Percentiles rank a stretch among this genome's conserved stretches.
phyloP scores from a whole-genome alignment of 2,888 invertebrate genomes.

The Lobophora halterata region DNA sequence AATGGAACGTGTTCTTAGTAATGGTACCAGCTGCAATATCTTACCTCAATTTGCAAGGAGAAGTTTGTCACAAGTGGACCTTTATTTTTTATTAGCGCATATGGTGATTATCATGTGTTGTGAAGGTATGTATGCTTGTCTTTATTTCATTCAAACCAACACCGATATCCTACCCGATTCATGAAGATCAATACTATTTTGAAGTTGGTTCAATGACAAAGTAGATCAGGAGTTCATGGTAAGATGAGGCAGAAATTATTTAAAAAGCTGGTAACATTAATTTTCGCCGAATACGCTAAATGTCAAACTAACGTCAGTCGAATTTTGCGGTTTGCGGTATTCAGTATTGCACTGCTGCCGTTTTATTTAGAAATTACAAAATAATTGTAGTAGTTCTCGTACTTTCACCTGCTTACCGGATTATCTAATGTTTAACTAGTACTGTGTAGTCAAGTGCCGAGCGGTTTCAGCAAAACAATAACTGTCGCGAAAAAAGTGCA shows the following conservation, averaged over 20 bases:
- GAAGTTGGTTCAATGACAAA: no score
- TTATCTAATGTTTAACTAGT: constrained; percentile 43
- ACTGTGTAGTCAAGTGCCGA: constrained; percentile 25
- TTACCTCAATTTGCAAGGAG: neutral
- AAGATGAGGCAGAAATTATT: constrained; percentile 7
- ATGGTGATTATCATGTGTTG: no score
- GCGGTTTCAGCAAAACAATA: constrained; percentile 14
- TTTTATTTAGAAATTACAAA: constrained; percentile 44
- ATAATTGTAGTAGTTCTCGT: constrained; percentile 47
- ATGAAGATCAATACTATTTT: no score
- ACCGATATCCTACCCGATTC: no score
- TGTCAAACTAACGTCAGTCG: constrained; percentile 47
- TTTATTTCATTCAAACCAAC: no score
- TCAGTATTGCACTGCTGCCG: constrained; percentile 34
- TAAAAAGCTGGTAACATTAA: constrained; percentile 33
- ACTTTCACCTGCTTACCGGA: constrained; percentile 55
- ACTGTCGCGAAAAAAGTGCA: constrained; percentile 24
- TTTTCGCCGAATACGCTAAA: constrained; percentile 1
- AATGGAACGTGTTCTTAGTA: constrained; percentile 15
- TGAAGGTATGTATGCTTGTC: no score
- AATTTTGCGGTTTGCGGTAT: constrained; percentile 60
- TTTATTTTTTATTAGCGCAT: no score
- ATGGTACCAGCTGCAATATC: constrained; percentile 6
- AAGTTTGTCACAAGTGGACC: no score
- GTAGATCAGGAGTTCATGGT: neutral